A percentile compares a stretch with the other conserved stretches of the same genome.
Evolutionary conservation across 2,113 vertebrate genomes (phyloP).

Genomic region (Callorhinus ursinus): DNA sequence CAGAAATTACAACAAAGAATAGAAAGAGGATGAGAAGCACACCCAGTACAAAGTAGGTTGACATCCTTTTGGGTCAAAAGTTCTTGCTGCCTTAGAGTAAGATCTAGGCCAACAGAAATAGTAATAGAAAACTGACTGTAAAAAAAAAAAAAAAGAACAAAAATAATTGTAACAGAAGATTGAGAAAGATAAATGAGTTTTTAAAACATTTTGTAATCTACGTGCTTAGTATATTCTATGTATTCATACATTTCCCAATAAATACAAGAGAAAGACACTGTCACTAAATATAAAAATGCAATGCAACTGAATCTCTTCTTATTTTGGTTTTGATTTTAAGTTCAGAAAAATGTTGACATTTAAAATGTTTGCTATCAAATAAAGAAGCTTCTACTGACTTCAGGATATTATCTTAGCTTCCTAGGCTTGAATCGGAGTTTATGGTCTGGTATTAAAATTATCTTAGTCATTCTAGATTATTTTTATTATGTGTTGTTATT

Average conservation of each 20-base stretch:
- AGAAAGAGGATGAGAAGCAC: not conserved
- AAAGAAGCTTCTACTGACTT: not conserved
- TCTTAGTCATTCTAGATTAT: slow-evolving; percentile 16
- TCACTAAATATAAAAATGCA: not conserved
- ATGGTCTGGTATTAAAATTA: slow-evolving; percentile 61
- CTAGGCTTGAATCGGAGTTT: not conserved
- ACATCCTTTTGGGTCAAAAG: not conserved
- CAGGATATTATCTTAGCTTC: not conserved
- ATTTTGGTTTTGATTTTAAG: not conserved
- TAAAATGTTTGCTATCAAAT: slow-evolving; percentile 20
- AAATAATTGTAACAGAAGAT: not conserved
- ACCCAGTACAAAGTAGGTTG: not conserved
- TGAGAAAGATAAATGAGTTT: not conserved
- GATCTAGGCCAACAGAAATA: not conserved
- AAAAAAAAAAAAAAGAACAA: not conserved
- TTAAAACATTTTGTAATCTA: not conserved
- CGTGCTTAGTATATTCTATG: not conserved
- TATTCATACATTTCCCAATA: not conserved
- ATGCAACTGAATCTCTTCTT: not conserved
- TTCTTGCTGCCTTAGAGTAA: not conserved
- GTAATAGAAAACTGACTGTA: not conserved
- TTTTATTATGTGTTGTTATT: slow-evolving; percentile 48
- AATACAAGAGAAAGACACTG: not conserved
- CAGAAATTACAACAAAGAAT: not conserved
- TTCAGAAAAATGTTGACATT: slow-evolving; percentile 6